A percentile compares a stretch with the other conserved stretches of the same genome.
These are phyloP conservation scores for Lamprotornis superbus DNA, from an alignment of 2,113 vertebrate species.

Conservation along the genomic window DNA sequence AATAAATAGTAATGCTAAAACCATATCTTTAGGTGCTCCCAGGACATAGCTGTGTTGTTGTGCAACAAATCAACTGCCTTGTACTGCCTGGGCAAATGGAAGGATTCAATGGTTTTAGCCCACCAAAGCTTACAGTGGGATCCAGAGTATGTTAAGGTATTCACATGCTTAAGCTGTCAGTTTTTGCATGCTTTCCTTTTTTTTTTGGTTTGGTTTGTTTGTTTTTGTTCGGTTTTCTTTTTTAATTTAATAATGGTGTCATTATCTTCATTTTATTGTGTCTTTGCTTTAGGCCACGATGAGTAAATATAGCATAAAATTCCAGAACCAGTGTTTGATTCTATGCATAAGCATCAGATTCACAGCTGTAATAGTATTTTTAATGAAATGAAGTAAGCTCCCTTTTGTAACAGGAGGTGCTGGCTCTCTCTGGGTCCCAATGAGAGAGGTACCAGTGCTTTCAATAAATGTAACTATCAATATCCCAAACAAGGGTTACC, in stretches of 20 bases:
- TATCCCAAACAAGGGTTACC: not conserved
- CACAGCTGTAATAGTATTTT: not conserved
- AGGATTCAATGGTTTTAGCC: constrained; percentile 63
- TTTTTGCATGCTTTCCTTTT: not conserved
- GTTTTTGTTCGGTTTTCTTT: too few species aligned
- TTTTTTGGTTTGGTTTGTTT: too few species aligned
- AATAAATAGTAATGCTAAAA: not conserved
- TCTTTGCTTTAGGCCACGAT: not conserved
- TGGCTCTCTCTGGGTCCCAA: not conserved
- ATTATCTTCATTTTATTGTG: not conserved
- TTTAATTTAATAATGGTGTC: not conserved
- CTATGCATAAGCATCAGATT: not conserved
- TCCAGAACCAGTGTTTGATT: not conserved
- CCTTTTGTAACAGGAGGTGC: not conserved
- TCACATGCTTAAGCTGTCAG: not conserved
- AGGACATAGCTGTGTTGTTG: constrained; percentile 74
- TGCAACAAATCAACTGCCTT: constrained; percentile 78
- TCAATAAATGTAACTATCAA: not conserved
- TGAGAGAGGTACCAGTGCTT: not conserved
- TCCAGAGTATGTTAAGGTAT: constrained; percentile 74
- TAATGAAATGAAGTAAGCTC: not conserved
- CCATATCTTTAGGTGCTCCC: constrained; percentile 41
- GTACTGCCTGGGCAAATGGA: constrained; percentile 73
- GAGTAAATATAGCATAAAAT: not conserved
- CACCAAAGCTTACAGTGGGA: constrained; percentile 65